A percentile compares a stretch with the other conserved stretches of the same genome.
These are phyloP conservation scores for Tupaia tana DNA, from an alignment of 2,113 vertebrate genomes.

Conservation along the genomic window DNA sequence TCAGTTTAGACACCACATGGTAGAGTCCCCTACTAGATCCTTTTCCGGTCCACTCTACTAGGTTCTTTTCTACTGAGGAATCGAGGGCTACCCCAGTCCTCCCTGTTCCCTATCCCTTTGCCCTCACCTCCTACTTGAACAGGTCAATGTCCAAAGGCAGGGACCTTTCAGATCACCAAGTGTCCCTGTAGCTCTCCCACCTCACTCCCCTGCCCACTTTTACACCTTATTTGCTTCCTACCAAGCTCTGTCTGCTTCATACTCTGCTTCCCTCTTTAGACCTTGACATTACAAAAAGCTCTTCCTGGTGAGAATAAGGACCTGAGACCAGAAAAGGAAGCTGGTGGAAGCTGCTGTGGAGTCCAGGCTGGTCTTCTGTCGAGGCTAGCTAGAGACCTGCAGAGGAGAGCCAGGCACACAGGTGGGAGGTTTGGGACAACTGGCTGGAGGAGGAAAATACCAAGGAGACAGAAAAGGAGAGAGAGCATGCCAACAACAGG, in stretches of 20 bases:
- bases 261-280: background rate
- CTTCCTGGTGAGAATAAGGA: background rate
- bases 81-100: background rate
- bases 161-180: background rate
- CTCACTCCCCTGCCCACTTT: background rate
- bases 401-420: background rate
- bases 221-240: background rate
- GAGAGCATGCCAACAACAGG: background rate
- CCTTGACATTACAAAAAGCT: background rate
- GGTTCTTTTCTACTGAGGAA: background rate
- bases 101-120: background rate
- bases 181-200: background rate
- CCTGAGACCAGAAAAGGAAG: background rate
- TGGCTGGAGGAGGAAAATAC: background rate
- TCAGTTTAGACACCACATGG: background rate
- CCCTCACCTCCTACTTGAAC: background rate
- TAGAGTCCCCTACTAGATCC: background rate
- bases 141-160: background rate
- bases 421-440: background rate
- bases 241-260: background rate
- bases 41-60: background rate
- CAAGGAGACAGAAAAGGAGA: background rate
- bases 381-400: background rate
- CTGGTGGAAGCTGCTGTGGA: background rate
- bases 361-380: background rate